phyloP scores from a whole-genome alignment of 2,113 vertebrate species.

The Cryptomyrus ogoouensis region DNA sequence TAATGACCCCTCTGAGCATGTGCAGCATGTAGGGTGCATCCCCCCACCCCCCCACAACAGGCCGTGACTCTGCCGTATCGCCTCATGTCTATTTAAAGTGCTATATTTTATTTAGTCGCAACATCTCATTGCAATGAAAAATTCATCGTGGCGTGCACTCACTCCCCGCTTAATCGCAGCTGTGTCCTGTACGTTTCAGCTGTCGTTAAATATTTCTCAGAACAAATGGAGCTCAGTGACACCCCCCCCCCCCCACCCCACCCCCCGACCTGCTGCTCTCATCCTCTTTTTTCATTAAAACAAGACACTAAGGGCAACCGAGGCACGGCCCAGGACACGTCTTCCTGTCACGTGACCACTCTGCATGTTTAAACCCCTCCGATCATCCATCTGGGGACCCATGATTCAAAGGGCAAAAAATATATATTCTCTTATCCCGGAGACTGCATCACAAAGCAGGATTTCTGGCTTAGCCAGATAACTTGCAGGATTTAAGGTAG shows the following conservation, averaged over 20 bases:
- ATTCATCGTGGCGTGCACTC: conserved; percentile 53
- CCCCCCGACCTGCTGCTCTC: not conserved
- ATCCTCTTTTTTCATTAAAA: not conserved
- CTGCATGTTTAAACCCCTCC: not conserved
- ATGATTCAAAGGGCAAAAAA: not conserved
- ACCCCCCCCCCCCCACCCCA: too few species aligned
- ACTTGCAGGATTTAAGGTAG: not conserved
- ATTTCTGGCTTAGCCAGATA: not conserved
- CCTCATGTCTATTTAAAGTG: conserved; percentile 44
- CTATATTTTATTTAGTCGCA: conserved; percentile 65
- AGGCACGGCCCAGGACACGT: not conserved
- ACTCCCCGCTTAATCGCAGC: conserved; percentile 56
- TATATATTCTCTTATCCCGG: not conserved
- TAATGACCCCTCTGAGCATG: not conserved
- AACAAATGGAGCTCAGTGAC: conserved; percentile 52
- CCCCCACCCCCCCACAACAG: not conserved
- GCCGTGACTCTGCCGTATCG: conserved; percentile 21
- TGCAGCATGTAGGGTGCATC: not conserved
- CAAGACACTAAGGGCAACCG: not conserved
- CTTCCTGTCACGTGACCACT: not conserved
- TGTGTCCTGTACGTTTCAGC: conserved; percentile 52
- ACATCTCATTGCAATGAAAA: conserved; percentile 64
- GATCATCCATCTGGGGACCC: not conserved
- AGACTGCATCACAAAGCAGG: not conserved
- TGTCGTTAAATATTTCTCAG: conserved; percentile 64